Evolutionary conservation across 2,888 invertebrate species (phyloP).

Genomic region (Microctonus aethiopoides): DNA sequence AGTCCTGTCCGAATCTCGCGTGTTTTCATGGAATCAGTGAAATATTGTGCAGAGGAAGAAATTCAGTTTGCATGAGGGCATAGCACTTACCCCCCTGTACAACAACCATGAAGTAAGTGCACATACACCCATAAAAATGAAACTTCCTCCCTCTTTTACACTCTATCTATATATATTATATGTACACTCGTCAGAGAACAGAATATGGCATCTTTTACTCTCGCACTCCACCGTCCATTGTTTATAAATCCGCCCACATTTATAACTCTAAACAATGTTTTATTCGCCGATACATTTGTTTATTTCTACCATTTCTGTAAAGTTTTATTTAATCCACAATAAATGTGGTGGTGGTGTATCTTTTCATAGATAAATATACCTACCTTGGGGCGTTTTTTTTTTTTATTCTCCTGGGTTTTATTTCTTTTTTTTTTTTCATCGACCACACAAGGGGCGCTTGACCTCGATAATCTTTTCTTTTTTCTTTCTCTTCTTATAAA

Average conservation of each 20-base stretch:
- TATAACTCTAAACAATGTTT: background rate
- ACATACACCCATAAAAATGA: slow-evolving; percentile 13
- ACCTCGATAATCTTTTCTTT: background rate
- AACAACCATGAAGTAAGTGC: slow-evolving; percentile 65
- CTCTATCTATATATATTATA: no score
- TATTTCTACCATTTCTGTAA: background rate
- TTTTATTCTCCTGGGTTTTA: background rate
- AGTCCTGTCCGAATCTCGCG: slow-evolving; percentile 65
- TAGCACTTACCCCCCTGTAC: slow-evolving; percentile 63
- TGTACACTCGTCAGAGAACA: background rate
- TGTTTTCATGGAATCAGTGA: slow-evolving; percentile 67
- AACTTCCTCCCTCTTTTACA: slow-evolving; percentile 23
- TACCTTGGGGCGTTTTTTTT: background rate
- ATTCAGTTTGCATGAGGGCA: slow-evolving; percentile 63
- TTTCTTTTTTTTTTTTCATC: background rate
- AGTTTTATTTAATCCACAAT: background rate
- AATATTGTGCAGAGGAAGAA: slow-evolving; percentile 62
- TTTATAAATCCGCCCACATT: background rate
- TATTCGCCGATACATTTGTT: background rate
- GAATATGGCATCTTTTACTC: slow-evolving; percentile 17
- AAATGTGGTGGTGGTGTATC: background rate
- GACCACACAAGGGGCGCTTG: background rate
- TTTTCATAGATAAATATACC: background rate
- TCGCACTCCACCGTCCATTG: slow-evolving; percentile 8
- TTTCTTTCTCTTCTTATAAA: no score